Conservation (phyloP, 2,797 vertebrate species). For the Ciconia nigra region DNA sequence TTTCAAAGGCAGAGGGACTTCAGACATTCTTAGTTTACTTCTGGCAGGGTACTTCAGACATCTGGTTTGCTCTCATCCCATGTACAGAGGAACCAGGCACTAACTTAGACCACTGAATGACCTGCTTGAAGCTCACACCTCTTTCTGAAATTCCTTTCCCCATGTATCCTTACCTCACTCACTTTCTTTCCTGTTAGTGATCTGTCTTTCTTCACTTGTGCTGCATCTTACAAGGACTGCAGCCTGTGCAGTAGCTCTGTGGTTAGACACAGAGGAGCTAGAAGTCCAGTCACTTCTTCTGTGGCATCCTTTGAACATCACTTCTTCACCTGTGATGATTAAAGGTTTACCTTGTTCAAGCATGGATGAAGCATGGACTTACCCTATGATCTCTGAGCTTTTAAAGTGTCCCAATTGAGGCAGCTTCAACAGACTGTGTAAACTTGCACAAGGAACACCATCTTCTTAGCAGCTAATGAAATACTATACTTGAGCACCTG, state of each 20-base stretch:
- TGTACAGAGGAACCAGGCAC: background rate
- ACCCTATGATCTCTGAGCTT: background rate
- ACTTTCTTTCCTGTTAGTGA: background rate
- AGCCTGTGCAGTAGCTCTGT: background rate
- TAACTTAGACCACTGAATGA: background rate
- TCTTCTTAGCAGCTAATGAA: background rate
- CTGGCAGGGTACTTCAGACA: background rate
- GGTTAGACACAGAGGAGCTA: background rate
- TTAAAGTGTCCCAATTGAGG: background rate
- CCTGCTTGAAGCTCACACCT: background rate
- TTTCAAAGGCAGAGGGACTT: slow-evolving; percentile 11
- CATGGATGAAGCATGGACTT: background rate
- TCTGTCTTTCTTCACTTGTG: background rate
- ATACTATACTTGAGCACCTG: background rate
- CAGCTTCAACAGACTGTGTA: background rate
- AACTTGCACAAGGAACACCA: background rate
- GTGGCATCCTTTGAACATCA: background rate
- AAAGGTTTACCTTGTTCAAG: background rate
- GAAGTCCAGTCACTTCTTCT: background rate
- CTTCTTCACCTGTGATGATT: background rate
- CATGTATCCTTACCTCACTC: background rate
- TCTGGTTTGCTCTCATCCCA: background rate
- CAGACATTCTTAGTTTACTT: background rate
- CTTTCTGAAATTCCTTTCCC: background rate
- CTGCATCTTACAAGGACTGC: background rate